These are phyloP conservation scores for Machimus atricapillus DNA, from an alignment of 2,888 invertebrate species.

Conservation along the genomic window DNA sequence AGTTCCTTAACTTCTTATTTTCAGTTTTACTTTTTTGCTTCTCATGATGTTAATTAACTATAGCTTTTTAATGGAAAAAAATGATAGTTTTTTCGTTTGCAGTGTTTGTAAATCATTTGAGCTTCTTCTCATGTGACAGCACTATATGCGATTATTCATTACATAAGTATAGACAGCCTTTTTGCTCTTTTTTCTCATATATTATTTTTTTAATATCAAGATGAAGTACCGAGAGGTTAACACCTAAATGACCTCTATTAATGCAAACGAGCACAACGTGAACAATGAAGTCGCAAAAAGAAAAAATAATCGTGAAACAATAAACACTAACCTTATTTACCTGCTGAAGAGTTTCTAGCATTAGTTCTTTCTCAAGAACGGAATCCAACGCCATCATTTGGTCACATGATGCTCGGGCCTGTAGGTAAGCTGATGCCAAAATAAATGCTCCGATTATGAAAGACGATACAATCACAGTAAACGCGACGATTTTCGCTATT, in stretches of 20 bases:
- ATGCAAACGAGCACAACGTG: not conserved
- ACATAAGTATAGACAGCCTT: not conserved
- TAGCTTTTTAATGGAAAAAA: not conserved
- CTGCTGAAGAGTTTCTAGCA: conserved; percentile 75
- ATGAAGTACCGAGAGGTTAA: not conserved
- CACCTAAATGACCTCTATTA: not conserved
- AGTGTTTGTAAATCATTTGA: not conserved
- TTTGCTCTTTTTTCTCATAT: not conserved
- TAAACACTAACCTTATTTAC: conserved; percentile 65
- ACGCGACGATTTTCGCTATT: conserved; percentile 84
- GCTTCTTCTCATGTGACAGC: not conserved
- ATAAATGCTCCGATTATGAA: conserved; percentile 84
- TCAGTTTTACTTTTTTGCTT: not conserved
- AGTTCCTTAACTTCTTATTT: not conserved
- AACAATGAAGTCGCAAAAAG: not conserved
- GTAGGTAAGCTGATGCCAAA: conserved; percentile 82
- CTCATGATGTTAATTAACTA: not conserved
- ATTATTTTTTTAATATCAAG: not conserved
- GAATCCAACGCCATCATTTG: conserved; percentile 75
- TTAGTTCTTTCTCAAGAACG: conserved; percentile 73
- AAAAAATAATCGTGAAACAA: not conserved
- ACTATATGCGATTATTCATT: not conserved
- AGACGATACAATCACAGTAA: conserved; percentile 81
- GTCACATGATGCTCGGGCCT: conserved; percentile 81
- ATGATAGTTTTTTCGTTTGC: not conserved